Evolutionary conservation across 1,140 invertebrate species (phyloP).

Genomic region (Melanaphis sacchari): DNA sequence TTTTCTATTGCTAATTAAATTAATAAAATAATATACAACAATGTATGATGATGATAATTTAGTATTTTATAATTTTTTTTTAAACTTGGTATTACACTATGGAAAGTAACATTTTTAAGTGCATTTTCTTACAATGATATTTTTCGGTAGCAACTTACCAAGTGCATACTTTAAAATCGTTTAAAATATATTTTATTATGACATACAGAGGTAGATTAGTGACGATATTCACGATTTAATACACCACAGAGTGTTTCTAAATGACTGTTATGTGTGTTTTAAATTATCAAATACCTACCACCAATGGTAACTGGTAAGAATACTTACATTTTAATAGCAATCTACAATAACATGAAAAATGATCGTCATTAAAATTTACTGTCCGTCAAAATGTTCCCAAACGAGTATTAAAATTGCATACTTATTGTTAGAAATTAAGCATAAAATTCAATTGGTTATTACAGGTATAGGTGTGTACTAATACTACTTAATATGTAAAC

Average conservation of each 20-base stretch:
- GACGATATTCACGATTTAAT: no score
- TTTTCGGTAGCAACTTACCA: no score
- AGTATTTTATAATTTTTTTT: no score
- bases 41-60: not conserved
- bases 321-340: not conserved
- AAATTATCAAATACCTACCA: not conserved
- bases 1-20: no score
- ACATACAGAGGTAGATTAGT: not conserved
- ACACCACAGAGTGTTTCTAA: no score
- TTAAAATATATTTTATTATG: not conserved
- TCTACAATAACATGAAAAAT: not conserved
- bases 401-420: not conserved
- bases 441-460: not conserved
- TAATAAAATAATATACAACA: not conserved
- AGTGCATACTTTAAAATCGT: not conserved
- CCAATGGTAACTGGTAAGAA: not conserved
- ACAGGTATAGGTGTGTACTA: not conserved
- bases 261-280: no score
- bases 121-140: not conserved
- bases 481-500: not conserved
- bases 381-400: not conserved
- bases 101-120: not conserved
- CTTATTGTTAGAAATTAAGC: not conserved
- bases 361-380: not conserved
- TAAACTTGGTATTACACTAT: no score